phyloP scores from a whole-genome alignment of 1,140 invertebrate genomes.

The Drosophila gunungcola region DNA sequence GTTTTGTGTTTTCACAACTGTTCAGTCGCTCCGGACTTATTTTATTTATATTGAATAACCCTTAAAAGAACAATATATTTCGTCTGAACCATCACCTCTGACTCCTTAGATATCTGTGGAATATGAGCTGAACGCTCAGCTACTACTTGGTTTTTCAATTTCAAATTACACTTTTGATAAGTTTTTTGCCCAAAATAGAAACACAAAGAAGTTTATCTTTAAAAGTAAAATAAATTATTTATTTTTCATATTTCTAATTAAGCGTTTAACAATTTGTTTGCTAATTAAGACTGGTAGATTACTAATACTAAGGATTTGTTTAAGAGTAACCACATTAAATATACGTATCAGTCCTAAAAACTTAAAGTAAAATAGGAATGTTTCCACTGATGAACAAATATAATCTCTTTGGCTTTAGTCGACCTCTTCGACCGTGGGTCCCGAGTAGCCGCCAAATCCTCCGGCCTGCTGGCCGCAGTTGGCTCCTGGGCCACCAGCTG shows the following conservation, averaged over 20 bases:
- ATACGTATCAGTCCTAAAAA: background rate
- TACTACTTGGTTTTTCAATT: no score
- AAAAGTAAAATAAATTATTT: conserved; percentile 7
- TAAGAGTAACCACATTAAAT: background rate
- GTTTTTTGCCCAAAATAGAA: no score
- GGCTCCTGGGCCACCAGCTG: conserved; percentile 4
- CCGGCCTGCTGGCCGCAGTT: conserved; percentile 75
- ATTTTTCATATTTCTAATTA: conserved; percentile 1
- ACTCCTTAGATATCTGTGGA: no score
- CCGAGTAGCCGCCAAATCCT: conserved; percentile 58
- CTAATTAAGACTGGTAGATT: background rate
- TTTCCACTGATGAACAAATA: background rate
- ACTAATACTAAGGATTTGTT: no score
- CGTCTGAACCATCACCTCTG: no score
- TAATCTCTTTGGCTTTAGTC: conserved; percentile 39
- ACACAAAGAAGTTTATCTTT: background rate
- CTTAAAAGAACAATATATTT: no score
- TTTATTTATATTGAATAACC: no score
- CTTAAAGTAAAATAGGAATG: background rate
- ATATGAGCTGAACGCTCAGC: no score
- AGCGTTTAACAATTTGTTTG: background rate
- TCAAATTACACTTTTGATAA: no score
- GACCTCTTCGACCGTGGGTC: conserved; percentile 68
- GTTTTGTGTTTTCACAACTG: no score
- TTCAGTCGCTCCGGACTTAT: no score